Base-by-base conservation (phyloP, 2,797 vertebrate genomes). In the Heterohyrax brucei region DNA sequence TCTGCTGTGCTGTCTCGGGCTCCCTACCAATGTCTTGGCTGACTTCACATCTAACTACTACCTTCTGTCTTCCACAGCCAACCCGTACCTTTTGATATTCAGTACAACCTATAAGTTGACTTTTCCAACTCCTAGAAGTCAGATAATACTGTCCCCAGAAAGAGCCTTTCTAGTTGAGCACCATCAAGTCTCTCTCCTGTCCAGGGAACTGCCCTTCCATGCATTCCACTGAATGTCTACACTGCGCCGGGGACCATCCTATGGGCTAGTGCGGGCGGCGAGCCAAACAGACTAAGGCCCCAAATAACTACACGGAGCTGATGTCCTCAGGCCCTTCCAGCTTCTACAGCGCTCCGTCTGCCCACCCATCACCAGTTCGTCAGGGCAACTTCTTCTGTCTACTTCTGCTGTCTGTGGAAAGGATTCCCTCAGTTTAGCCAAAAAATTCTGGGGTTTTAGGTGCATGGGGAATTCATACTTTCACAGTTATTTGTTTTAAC, bases 241-340 rank as follows among this genome's bases (percentile, higher is more conserved):
- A 0, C 22, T 1, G n/a, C 5, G 18, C 50, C 64, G 50, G 26
- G 24, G 19, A 21, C 39, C 26, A 61, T 30, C 62, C 64, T 30
- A 7, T 1, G 68, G 77, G 73, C 48, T 4, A 6, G 10, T 70
- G 10, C 1, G 10, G 53, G 50, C 64, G 33, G 13, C 5, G 53
- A 94, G 70, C 30, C 48, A n/a, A 24, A n/a, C 2, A 33, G 53
- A 53, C 46, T 6, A 18, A 39, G 44, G 10, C 7, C 0, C 48
- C 79, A 14, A 24, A 16, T 21, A 39, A 7, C 64, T 0, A 5
- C 93, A 59, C 18, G 7, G 33, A 66, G 59, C 24, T 22, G n/a
- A 14, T 0, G 75, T 77, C 46, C 21, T 77, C 26, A 77, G 1
- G 1, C 14, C 16, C 48, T 0, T 4, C 2, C 9, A 88, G 62